Conservation (phyloP, 2,797 vertebrate genomes). For the Erithacus rubecula region DNA sequence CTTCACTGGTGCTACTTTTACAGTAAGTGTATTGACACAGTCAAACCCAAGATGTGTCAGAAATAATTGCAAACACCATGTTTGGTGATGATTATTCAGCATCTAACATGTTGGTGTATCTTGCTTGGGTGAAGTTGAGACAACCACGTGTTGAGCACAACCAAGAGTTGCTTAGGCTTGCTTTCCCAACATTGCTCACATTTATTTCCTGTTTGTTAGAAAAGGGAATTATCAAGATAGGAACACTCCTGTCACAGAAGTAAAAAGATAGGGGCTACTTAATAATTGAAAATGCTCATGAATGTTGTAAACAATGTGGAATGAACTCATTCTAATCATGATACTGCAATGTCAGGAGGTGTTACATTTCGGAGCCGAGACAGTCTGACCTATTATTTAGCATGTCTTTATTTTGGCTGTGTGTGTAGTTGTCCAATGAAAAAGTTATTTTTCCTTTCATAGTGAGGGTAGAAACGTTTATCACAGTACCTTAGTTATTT, state of each 20-base stretch:
- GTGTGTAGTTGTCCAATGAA: background rate
- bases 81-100: background rate
- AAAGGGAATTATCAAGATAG: conserved; percentile 75
- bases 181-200: background rate
- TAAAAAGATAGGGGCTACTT: conserved; percentile 86
- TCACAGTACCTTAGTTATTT: background rate
- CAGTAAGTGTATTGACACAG: background rate
- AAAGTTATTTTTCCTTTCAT: conserved; percentile 17
- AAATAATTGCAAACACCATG: background rate
- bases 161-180: background rate
- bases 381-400: conserved; percentile 63
- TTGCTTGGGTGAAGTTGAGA: background rate
- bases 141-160: background rate
- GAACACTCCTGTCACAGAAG: conserved; percentile 77
- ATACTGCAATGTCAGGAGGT: conserved; percentile 85
- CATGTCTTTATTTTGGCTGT: background rate
- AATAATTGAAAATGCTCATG: conserved; percentile 92
- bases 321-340: conserved; percentile 87
- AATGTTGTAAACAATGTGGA: conserved; percentile 89
- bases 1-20: background rate
- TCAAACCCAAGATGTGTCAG: background rate
- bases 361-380: conserved; percentile 73
- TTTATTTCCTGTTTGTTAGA: conserved; percentile 75
- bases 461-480: background rate
- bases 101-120: background rate